phyloP scores from a whole-genome alignment of 92 coral and sea anemone genomes.

The Porites divaricata region DNA sequence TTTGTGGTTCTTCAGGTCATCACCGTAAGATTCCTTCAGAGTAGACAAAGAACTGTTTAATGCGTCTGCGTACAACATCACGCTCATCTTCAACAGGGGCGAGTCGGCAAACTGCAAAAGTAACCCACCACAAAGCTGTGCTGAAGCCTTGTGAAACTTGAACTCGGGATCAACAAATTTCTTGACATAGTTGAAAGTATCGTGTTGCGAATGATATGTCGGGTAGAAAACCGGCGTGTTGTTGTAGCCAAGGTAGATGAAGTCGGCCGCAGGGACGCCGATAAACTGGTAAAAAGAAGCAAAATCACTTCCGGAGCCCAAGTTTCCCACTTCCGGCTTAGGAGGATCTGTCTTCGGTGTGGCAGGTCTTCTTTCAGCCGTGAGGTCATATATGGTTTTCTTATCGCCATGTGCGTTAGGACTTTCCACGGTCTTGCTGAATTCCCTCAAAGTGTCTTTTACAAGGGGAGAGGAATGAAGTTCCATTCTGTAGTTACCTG shows the following conservation, averaged over 20 bases:
- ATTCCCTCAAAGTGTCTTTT: slow-evolving; percentile 46
- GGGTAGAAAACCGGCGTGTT: slow-evolving; percentile 70
- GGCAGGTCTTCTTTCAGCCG: slow-evolving; percentile 62
- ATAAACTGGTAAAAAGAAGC: slow-evolving; percentile 80
- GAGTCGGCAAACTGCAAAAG: slow-evolving; percentile 76
- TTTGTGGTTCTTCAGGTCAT: slow-evolving; percentile 15
- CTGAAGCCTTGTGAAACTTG: slow-evolving; percentile 64
- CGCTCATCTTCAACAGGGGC: slow-evolving; percentile 71
- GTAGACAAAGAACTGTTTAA: slow-evolving; percentile 59
- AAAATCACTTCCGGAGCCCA: slow-evolving; percentile 92
- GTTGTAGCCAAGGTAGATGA: slow-evolving; percentile 64
- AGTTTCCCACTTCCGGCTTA: slow-evolving; percentile 41
- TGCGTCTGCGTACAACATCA: slow-evolving; percentile 54
- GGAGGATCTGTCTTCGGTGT: slow-evolving; percentile 27
- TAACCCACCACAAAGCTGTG: slow-evolving; percentile 70
- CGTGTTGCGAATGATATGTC: slow-evolving; percentile 95
- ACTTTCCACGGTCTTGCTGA: slow-evolving; percentile 63
- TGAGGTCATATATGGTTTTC: slow-evolving; percentile 77
- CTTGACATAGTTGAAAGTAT: slow-evolving; percentile 81
- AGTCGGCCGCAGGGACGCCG: slow-evolving; percentile 88
- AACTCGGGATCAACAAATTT: slow-evolving; percentile 88
- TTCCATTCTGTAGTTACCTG: slow-evolving; percentile 55
- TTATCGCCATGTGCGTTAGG: slow-evolving; percentile 84
- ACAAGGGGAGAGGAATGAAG: slow-evolving; percentile 63
- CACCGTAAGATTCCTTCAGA: slow-evolving; percentile 26